A percentile compares a stretch with the other conserved stretches of the same genome.
phyloP scores from a whole-genome alignment of 2,113 vertebrate genomes.

The Alligator mississippiensis region DNA sequence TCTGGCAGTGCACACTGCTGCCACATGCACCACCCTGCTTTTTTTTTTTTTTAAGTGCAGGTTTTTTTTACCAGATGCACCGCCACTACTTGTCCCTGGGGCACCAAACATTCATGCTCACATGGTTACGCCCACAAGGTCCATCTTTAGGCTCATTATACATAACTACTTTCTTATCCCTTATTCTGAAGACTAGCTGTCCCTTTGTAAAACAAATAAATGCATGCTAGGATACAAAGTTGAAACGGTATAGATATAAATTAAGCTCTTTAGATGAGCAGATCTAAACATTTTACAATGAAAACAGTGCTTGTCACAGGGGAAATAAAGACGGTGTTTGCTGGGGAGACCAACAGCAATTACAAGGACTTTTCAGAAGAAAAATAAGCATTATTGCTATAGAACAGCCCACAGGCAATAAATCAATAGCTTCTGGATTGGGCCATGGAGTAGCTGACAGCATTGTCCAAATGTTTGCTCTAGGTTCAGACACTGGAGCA shows the following conservation, averaged over 20 bases:
- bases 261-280: rapidly evolving
- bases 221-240: not conserved
- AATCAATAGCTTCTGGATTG: not conserved
- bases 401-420: not conserved
- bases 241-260: not conserved
- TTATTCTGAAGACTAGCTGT: not conserved
- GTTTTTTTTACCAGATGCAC: too few species aligned
- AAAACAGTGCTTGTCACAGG: not conserved
- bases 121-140: not conserved
- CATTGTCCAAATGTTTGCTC: not conserved
- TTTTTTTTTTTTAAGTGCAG: too few species aligned
- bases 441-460: not conserved
- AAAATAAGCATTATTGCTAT: not conserved
- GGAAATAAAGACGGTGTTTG: not conserved
- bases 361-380: not conserved
- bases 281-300: rapidly evolving
- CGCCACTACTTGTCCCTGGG: too few species aligned
- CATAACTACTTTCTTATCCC: not conserved
- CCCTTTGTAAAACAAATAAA: rapidly evolving
- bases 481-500: not conserved
- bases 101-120: too few species aligned
- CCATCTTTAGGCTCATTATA: not conserved
- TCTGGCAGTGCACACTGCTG: too few species aligned
- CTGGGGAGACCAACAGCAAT: not conserved
- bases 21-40: too few species aligned